A percentile compares a stretch with the other conserved stretches of the same genome.
Conservation (phyloP, 2,797 vertebrate species). For the Sebastes miniatus region DNA sequence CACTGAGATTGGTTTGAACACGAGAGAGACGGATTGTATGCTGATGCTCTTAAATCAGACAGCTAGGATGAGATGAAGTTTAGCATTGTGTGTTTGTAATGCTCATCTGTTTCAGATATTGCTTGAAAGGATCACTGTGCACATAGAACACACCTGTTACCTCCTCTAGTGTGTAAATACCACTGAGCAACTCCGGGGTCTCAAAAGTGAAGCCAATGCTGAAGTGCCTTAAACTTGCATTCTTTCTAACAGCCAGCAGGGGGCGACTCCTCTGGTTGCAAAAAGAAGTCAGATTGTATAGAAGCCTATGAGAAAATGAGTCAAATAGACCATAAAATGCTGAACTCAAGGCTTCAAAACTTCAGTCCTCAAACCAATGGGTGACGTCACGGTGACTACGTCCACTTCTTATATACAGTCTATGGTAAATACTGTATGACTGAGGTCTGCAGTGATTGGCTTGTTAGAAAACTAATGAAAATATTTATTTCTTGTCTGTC, state of each 20-base stretch:
- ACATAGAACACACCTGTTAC: not conserved
- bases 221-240: no score
- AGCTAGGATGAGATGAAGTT: not conserved
- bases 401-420: no score
- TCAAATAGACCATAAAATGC: no score
- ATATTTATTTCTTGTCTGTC: not conserved
- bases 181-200: no score
- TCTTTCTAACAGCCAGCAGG: no score
- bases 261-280: no score
- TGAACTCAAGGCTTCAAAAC: no score
- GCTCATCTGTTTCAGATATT: not conserved
- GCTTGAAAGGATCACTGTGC: not conserved
- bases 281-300: no score
- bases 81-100: not conserved
- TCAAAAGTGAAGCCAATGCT: no score
- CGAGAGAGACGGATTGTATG: not conserved
- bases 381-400: no score
- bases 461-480: not conserved
- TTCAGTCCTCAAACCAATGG: no score
- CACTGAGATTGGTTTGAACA: not conserved
- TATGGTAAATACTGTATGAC: not conserved
- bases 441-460: not conserved
- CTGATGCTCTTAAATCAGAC: not conserved
- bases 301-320: no score
- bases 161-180: not conserved